Percentiles rank a stretch among this genome's conserved stretches.
These are phyloP conservation scores for Orestias chungarensis DNA, from an alignment of 2,797 vertebrate species.

Conservation along the genomic window DNA sequence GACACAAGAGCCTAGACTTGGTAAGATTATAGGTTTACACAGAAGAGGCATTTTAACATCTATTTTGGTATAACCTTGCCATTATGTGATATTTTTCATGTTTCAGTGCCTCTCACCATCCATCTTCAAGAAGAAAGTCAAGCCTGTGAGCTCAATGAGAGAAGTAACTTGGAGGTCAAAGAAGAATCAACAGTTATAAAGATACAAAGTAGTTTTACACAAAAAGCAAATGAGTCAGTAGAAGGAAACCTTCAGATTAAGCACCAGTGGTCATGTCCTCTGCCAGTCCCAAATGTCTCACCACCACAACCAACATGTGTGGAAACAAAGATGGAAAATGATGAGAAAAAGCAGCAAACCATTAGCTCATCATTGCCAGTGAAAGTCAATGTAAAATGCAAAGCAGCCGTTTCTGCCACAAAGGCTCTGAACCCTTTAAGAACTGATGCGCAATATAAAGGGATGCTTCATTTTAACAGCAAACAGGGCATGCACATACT, in stretches of 20 bases:
- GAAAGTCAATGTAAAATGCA: slow-evolving; percentile 16
- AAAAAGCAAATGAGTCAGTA: slow-evolving; percentile 3
- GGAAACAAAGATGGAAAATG: slow-evolving; percentile 51
- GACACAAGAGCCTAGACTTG: background rate
- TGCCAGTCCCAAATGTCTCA: slow-evolving; percentile 1
- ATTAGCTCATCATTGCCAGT: slow-evolving; percentile 13
- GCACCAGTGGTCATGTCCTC: slow-evolving; percentile 18
- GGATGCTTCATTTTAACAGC: slow-evolving; percentile 24
- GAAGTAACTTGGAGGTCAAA: slow-evolving; percentile 55
- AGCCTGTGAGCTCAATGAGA: slow-evolving; percentile 45
- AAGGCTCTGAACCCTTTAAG: slow-evolving; percentile 21
- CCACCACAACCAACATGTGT: background rate
- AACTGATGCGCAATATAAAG: slow-evolving; percentile 30
- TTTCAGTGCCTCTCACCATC: slow-evolving; percentile 50
- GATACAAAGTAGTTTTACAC: slow-evolving; percentile 8
- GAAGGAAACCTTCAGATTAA: slow-evolving; percentile 32
- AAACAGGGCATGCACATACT: slow-evolving; percentile 35
- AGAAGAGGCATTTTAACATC: background rate
- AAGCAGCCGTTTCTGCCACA: background rate
- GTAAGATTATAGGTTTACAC: background rate
- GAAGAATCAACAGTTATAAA: slow-evolving; percentile 45
- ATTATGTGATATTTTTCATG: slow-evolving; percentile 27
- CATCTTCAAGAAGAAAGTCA: slow-evolving; percentile 31
- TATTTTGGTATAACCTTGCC: background rate
- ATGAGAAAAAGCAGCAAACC: slow-evolving; percentile 18